These are phyloP conservation scores for Linepithema humile DNA, from an alignment of 1,140 invertebrate species.

Conservation along the genomic window DNA sequence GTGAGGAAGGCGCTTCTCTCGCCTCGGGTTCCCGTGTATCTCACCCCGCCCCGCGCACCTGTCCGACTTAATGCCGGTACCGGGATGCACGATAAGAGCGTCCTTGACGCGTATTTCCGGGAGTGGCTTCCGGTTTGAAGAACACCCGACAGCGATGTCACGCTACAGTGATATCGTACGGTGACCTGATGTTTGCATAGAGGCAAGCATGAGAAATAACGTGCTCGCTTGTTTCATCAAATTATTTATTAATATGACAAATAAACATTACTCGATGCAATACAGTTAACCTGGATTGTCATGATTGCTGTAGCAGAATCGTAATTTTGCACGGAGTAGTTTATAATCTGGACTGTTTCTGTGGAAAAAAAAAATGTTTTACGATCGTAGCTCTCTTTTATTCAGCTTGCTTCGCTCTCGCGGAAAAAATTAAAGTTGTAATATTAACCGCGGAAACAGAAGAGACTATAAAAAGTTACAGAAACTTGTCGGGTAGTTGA, in stretches of 20 bases:
- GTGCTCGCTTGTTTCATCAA: not conserved
- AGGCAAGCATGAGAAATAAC: constrained; percentile 1
- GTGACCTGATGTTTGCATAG: constrained; percentile 8
- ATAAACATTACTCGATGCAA: not conserved
- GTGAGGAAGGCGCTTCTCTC: constrained; percentile 61
- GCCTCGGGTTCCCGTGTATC: constrained; percentile 29
- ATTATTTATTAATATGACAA: not conserved
- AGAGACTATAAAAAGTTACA: constrained; percentile 11
- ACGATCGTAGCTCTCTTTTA: not conserved
- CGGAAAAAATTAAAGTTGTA: not conserved
- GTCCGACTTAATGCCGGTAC: constrained; percentile 68
- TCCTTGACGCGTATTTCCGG: constrained; percentile 57
- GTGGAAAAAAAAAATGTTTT: not conserved
- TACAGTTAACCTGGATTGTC: not conserved
- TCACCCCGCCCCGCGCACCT: constrained; percentile 50
- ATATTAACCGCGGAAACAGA: not conserved
- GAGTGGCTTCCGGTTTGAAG: constrained; percentile 6
- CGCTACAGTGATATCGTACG: constrained; percentile 39
- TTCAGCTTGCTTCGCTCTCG: not conserved
- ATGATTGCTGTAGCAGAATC: not conserved
- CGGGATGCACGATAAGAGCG: constrained; percentile 51
- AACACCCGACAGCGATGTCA: constrained; percentile 31
- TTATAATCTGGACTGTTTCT: not conserved
- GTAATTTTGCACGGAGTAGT: not conserved
- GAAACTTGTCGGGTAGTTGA: constrained; percentile 21